These are phyloP conservation scores for Phragmatobia fuliginosa DNA, from an alignment of 2,888 invertebrate species.

Conservation along the genomic window DNA sequence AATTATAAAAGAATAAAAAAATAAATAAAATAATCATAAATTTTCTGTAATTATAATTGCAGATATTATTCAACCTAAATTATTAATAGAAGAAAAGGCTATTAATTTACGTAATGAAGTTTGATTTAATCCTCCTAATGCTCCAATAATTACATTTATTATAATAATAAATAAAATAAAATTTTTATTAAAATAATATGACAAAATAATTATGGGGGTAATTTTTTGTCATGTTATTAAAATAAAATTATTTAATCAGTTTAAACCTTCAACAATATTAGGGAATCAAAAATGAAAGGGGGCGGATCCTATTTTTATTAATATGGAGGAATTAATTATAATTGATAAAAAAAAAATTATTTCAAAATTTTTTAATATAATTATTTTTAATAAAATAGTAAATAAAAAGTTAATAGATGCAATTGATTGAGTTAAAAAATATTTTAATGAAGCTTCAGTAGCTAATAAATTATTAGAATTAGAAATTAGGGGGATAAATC, in stretches of 20 bases:
- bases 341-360: conserved; percentile 62
- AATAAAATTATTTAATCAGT: conserved; percentile 85
- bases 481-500: conserved; percentile 87
- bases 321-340: conserved; percentile 74
- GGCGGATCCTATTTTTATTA: conserved; percentile 86
- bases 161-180: conserved; percentile 79
- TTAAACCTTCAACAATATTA: conserved; percentile 86
- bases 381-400: conserved; percentile 74
- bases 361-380: conserved; percentile 68
- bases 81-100: conserved; percentile 88
- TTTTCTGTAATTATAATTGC: conserved; percentile 78
- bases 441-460: conserved; percentile 87
- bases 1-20: conserved; percentile 78
- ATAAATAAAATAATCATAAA: conserved; percentile 79
- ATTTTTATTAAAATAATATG: conserved; percentile 76
- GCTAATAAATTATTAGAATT: conserved; percentile 79
- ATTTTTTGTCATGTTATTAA: conserved; percentile 89
- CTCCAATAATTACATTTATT: conserved; percentile 78
- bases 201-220: conserved; percentile 86
- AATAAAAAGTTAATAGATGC: conserved; percentile 86
- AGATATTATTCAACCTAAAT: conserved; percentile 86
- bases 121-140: conserved; percentile 85
- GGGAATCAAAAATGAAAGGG: conserved; percentile 88
- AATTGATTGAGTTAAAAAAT: conserved; percentile 87
- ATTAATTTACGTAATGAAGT: conserved; percentile 86